A percentile compares a stretch with the other conserved stretches of the same genome.
These are phyloP conservation scores for Astyanax mexicanus DNA, from an alignment of 2,797 vertebrate species.

Conservation along the genomic window DNA sequence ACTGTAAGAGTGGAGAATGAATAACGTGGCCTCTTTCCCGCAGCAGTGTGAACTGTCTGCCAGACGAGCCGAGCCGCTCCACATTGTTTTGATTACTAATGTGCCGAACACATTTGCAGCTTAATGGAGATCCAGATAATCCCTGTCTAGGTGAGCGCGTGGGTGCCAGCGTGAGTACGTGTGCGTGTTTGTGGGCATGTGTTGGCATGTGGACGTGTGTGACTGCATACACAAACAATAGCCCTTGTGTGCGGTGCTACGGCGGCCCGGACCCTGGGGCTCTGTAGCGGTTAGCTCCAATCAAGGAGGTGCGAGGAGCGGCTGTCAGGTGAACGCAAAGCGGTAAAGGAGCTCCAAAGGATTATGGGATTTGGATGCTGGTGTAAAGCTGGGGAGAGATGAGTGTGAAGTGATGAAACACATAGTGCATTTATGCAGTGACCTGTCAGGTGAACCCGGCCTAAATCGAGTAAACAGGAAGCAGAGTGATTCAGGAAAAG, in stretches of 20 bases:
- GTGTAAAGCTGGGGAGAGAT: slow-evolving; percentile 47
- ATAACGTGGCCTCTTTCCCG: slow-evolving; percentile 17
- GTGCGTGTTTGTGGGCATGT: neutral
- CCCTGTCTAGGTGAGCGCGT: slow-evolving; percentile 23
- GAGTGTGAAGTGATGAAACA: slow-evolving; percentile 63
- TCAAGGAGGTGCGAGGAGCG: neutral
- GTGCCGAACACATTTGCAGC: slow-evolving; percentile 38
- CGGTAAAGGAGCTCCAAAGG: slow-evolving; percentile 52
- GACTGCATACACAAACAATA: neutral
- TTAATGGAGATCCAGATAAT: slow-evolving; percentile 53
- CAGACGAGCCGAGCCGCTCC: slow-evolving; percentile 27
- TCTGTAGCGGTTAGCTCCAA: slow-evolving; percentile 1
- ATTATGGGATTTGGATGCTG: slow-evolving; percentile 62
- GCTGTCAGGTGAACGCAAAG: slow-evolving; percentile 32
- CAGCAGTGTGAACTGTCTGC: slow-evolving; percentile 25
- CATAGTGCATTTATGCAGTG: slow-evolving; percentile 59
- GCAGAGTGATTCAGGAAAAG: slow-evolving; percentile 40
- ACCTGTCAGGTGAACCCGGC: slow-evolving; percentile 59
- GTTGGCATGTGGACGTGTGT: slow-evolving; percentile 1
- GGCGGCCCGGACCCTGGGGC: neutral
- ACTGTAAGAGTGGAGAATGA: neutral
- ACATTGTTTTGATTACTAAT: slow-evolving; percentile 54
- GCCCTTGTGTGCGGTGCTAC: neutral
- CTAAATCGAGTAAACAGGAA: slow-evolving; percentile 57
- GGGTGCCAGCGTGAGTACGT: slow-evolving; percentile 4